These are phyloP conservation scores for Ichneumoninae sp. DNA, from an alignment of 2,888 invertebrate species.

Conservation along the genomic window DNA sequence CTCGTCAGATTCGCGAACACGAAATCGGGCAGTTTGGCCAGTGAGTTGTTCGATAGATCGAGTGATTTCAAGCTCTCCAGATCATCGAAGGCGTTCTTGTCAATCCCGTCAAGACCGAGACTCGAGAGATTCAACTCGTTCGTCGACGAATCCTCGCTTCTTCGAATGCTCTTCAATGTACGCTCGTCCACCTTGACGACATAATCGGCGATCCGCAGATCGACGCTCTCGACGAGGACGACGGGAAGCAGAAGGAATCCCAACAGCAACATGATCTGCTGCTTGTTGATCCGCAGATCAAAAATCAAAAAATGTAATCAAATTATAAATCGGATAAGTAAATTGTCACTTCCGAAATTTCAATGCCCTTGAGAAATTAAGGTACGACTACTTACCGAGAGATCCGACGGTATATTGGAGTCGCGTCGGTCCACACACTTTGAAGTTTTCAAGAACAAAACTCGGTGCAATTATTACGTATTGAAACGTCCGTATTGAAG, in stretches of 20 bases:
- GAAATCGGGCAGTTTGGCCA: conserved; percentile 70
- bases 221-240: conserved; percentile 47
- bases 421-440: conserved; percentile 12
- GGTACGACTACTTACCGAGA: conserved; percentile 1
- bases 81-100: conserved; percentile 71
- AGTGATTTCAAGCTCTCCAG: conserved; percentile 67
- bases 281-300: neutral
- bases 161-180: conserved; percentile 61
- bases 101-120: conserved; percentile 63
- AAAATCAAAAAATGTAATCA: neutral
- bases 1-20: conserved; percentile 75
- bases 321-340: neutral
- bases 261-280: conserved; percentile 57
- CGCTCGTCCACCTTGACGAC: conserved; percentile 68
- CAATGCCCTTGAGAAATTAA: neutral
- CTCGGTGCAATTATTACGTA: neutral
- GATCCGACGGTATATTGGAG: conserved; percentile 8
- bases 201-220: conserved; percentile 41
- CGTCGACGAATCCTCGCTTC: neutral
- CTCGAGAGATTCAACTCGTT: conserved; percentile 69
- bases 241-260: conserved; percentile 66
- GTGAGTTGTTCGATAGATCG: conserved; percentile 70
- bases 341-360: neutral
- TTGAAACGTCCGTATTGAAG: conserved; percentile 10
- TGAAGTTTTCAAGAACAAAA: conserved; percentile 24